Conservation (phyloP, 2,888 invertebrate genomes). For the Adelognathus sp. region DNA sequence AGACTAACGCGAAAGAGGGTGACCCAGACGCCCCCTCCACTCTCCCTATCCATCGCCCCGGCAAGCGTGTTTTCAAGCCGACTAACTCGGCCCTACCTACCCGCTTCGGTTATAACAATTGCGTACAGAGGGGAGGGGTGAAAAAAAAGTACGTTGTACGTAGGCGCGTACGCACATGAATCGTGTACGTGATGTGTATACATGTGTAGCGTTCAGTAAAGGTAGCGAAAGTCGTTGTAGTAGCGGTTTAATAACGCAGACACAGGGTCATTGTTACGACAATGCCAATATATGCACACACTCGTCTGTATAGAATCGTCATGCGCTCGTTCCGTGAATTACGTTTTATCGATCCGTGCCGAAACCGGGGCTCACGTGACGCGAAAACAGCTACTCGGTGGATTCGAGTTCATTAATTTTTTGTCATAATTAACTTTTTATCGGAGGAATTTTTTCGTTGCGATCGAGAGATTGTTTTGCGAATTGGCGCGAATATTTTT, state of each 20-base stretch:
- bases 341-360: conserved; percentile 46
- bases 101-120: conserved; percentile 70
- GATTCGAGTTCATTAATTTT: too few relatives aligned
- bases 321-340: conserved; percentile 30
- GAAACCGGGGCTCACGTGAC: neutral
- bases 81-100: conserved; percentile 40
- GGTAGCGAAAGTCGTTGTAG: conserved; percentile 29
- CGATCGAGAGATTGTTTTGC: too few relatives aligned
- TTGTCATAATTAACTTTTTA: too few relatives aligned
- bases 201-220: neutral
- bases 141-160: conserved; percentile 30
- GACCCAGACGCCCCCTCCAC: conserved; percentile 79
- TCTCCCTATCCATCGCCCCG: too few relatives aligned
- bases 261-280: conserved; percentile 57
- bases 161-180: neutral
- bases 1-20: conserved; percentile 76
- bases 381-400: neutral
- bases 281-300: conserved; percentile 27
- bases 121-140: conserved; percentile 24
- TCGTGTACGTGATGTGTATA: neutral
- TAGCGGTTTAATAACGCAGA: conserved; percentile 52
- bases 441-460: too few relatives aligned
- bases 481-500: too few relatives aligned
- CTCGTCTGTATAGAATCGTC: neutral
- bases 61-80: conserved; percentile 67